Evolutionary conservation across 2,797 vertebrate species (phyloP), one percentile per base, ranked within the genome.

Genomic region (Menidia menidia): DNA sequence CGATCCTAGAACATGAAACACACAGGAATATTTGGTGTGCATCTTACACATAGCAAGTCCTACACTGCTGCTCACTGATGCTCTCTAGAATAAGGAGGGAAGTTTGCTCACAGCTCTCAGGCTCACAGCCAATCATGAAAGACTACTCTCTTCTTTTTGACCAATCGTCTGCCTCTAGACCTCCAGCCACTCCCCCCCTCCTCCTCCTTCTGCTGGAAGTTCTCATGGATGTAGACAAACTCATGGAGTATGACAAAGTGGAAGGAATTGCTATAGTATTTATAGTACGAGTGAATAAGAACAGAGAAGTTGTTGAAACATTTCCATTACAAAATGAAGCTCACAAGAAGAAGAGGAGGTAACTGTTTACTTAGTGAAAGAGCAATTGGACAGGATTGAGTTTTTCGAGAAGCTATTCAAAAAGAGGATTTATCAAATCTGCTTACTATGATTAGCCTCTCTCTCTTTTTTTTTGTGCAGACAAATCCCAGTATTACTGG

Each of bases 31-130:
- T 82, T 62, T 74, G 66, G 53, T 77, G 81, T 80, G 74, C 81
- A 86, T 91, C 87, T 83, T 82, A 74, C 68, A 69, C 78, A 80
- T 72, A 79, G 69, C 78, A 61, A 79, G 67, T 82, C 82, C 77
- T 83, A 73, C 87, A 88, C 81, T 42, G 70, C 82, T 78, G 86
- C 88, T 88, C 47, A 74, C 84, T 87, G 86, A 90, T 90, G 87
- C 89, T 90, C 81, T 84, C 84, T 86, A 85, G 84, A 89, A 88
- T 81, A 86, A 89, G 85, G 90, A 91, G 89, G 89, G 82, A 88
- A 87, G 80, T 87, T 83, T 69, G 83, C 75, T 77, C 81, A 56
- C 80, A 88, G 88, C 89, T 90, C 85, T 75, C 78, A 86, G 84
- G 77, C 79, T 75, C 73, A 48, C 66, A 82, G 71, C 93, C 92